Evolutionary conservation across 2,113 vertebrate species (phyloP).

Genomic region (Patagioenas fasciata): DNA sequence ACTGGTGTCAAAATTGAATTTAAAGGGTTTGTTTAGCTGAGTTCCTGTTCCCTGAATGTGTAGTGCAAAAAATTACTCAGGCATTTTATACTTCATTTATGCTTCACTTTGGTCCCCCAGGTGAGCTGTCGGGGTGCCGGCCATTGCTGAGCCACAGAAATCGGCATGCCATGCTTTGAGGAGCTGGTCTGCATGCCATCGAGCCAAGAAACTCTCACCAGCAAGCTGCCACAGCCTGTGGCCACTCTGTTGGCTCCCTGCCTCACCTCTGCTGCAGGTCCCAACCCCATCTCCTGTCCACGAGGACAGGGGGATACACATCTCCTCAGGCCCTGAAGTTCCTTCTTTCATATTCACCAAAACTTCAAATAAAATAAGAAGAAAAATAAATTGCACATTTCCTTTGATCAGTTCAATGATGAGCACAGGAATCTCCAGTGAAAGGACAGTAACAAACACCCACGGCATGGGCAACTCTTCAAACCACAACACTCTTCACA

Average conservation of each 20-base stretch:
- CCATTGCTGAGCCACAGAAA: background rate
- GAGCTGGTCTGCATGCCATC: background rate
- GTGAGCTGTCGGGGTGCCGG: background rate
- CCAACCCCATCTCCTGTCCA: background rate
- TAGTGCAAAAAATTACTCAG: background rate
- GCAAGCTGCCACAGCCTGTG: background rate
- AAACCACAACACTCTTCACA: background rate
- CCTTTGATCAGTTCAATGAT: background rate
- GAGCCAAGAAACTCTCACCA: background rate
- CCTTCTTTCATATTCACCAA: background rate
- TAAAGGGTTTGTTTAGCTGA: background rate
- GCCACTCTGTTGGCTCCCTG: no score
- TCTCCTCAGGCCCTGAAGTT: background rate
- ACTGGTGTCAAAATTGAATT: background rate
- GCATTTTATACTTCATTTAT: background rate
- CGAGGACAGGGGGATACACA: background rate
- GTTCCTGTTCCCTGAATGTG: accelerated
- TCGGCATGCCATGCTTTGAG: background rate
- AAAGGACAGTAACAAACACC: background rate
- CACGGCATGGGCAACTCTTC: background rate
- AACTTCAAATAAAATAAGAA: background rate
- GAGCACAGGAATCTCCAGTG: background rate
- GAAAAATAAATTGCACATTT: accelerated
- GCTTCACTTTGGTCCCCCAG: background rate
- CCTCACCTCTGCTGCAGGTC: background rate